Evolutionary conservation across 2,797 vertebrate genomes (phyloP), one percentile per base, ranked within the genome.

Genomic region (Myotis planiceps): DNA sequence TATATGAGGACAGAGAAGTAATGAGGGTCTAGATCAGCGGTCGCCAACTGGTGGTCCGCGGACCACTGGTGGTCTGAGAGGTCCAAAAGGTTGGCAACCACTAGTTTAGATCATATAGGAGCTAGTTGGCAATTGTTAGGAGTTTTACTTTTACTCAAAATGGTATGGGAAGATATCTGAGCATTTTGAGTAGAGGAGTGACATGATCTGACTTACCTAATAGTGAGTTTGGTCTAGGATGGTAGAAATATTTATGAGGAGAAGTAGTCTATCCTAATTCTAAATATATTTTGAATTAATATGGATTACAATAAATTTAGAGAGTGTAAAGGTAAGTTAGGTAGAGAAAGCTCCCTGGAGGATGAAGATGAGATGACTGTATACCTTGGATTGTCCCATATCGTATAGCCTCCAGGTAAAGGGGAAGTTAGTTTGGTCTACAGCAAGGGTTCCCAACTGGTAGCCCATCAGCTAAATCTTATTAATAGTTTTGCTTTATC

Each of bases 401-500:
- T 25, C 34, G n/a, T 18, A 25, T 76, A 55, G 47, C 55, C 63
- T 95, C 66, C 19, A 69, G 18, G 12, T 93, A 29, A 71, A 37
- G 21, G 34, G 47, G 9, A 75, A 74, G 16, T 39, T 49, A 21
- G 71, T 71, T 53, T 51, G 27, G 25, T 71, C 68, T 90, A 45
- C n/a, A 78, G 15, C 49, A 76, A 68, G 47, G 6, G 8, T 85
- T 92, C 75, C 32, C 34, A 39, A 45, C 69, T 32, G n/a, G 58
- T 55, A 83, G 19, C 49, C 75, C 18, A 51, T 21, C 14, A 71
- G n/a, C 87, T 68, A 53, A 94, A 66, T 83, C 32, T 94, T 68
- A 87, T 76, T 93, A 72, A 85, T 88, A 58, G 68, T 91, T 93
- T 82, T 88, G 51, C 91, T 90, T 91, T 34, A 47, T 32, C 63